Conservation (phyloP, 2,797 vertebrate species). For the Pangasius mekongensis region DNA sequence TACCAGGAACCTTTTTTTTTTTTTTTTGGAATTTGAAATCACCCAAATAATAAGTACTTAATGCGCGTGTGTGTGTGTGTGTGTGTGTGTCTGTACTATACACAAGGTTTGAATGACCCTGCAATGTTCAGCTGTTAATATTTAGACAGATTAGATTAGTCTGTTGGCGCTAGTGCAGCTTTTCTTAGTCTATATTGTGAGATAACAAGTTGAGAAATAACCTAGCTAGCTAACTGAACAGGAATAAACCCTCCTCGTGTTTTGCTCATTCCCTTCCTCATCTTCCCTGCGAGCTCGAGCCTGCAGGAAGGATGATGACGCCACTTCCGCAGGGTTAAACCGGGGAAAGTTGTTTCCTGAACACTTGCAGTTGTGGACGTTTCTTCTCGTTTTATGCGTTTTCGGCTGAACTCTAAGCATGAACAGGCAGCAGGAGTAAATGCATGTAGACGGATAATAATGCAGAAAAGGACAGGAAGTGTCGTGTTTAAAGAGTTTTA, state of each 20-base stretch:
- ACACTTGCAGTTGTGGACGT: constrained; percentile 31
- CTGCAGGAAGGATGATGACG: constrained; percentile 73
- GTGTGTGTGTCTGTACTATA: background rate
- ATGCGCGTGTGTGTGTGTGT: background rate
- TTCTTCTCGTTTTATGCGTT: background rate
- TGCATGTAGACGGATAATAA: background rate
- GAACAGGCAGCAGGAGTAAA: constrained; percentile 1
- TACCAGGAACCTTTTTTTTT: background rate
- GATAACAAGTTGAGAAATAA: background rate
- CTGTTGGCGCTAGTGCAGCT: background rate
- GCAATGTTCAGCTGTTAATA: background rate
- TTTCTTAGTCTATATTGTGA: background rate
- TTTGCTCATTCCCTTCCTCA: background rate
- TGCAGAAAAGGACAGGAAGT: background rate
- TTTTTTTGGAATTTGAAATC: background rate
- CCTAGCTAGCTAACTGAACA: too few relatives aligned
- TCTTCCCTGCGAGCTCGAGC: constrained; percentile 32
- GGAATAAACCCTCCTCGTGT: too few relatives aligned
- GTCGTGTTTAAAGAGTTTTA: constrained; percentile 28
- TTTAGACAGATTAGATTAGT: constrained; percentile 7
- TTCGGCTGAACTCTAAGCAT: background rate
- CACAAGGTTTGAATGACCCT: constrained; percentile 9
- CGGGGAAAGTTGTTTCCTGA: constrained; percentile 85
- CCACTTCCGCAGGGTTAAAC: constrained; percentile 76
- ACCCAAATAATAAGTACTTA: background rate